Base-by-base conservation (phyloP, 2,113 vertebrate species). In the Archocentrus centrarchus region DNA sequence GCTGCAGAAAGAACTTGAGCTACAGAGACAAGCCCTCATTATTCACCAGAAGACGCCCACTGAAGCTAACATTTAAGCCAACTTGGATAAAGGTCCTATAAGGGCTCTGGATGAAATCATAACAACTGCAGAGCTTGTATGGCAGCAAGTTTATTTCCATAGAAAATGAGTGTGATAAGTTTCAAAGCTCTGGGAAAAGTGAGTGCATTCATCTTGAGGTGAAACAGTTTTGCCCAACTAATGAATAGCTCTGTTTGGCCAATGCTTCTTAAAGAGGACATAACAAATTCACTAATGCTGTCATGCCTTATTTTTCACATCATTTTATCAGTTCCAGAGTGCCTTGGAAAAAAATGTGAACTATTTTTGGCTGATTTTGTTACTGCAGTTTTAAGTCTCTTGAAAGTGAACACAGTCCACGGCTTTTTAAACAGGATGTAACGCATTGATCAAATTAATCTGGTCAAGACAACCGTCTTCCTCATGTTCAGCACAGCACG, bases 371-470 rank as follows among this genome's bases (percentile, higher is more conserved):
- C 0, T n/a, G n/a, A 61, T 60, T 44, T 22, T 59, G 5, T 35
- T 37, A 32, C 7, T 53, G 55, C 57, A 3, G 44, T 6, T 11
- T 60, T 17, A 59, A 80, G 80, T 22, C 39, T 78, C 47, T 60
- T 50, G 2, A 63, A 80, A 82, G 11, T 57, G 50, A 77, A 24
- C 13, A 64, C 50, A 17, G 22, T 58, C 37, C 18, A 32, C 17
- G 60, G 1, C 1, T 10, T 10, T 24, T 84, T 50, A 78, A 70
- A 89, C 89, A 91, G 86, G 88, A 90, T 39, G 53, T 81, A 64
- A 70, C 39, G 4, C 62, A 79, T 89, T 70, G 22, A 66, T 91
- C 75, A 89, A 13, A 86, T 83, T 78, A 75, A 82, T 88, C 47
- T 10, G 2, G 17, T 58, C 10, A 24, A 59, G 75, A 75, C 70